phyloP scores from a whole-genome alignment of 1,140 invertebrate species.

The Halesus radiatus region DNA sequence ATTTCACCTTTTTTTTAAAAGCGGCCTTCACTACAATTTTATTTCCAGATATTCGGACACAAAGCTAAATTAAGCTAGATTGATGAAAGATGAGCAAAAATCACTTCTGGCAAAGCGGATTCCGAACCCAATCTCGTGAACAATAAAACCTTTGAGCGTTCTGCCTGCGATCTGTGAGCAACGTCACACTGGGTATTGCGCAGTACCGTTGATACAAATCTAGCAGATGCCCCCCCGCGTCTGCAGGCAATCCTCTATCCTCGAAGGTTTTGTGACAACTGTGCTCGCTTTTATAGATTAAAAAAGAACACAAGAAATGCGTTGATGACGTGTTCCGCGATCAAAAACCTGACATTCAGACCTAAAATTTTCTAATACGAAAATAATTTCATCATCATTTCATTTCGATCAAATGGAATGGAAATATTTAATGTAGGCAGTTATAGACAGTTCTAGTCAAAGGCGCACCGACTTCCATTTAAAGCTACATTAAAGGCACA shows the following conservation, averaged over 20 bases:
- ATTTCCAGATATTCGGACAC: slow-evolving; percentile 12
- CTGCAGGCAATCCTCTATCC: not conserved
- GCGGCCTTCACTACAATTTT: not conserved
- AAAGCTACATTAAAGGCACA: too few species aligned
- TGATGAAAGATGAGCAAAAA: slow-evolving; percentile 20
- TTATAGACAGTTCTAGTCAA: too few species aligned
- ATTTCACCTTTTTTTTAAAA: not conserved
- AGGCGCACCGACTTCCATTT: too few species aligned
- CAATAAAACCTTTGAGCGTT: slow-evolving; percentile 19
- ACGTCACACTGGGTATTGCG: not conserved
- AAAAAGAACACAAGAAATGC: too few species aligned
- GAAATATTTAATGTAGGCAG: too few species aligned
- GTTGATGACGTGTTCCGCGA: too few species aligned
- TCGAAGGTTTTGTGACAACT: not conserved
- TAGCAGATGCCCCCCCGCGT: not conserved
- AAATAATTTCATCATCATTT: too few species aligned
- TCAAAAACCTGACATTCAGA: too few species aligned
- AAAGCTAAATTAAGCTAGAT: slow-evolving; percentile 13
- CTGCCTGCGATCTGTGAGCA: not conserved
- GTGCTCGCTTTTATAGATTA: too few species aligned
- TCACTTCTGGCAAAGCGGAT: slow-evolving; percentile 16
- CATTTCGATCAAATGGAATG: too few species aligned
- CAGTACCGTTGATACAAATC: not conserved
- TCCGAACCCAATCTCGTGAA: not conserved
- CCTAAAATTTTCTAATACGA: too few species aligned